Conservation (phyloP, 2,888 invertebrate genomes). For the Ophion obscuratus region DNA sequence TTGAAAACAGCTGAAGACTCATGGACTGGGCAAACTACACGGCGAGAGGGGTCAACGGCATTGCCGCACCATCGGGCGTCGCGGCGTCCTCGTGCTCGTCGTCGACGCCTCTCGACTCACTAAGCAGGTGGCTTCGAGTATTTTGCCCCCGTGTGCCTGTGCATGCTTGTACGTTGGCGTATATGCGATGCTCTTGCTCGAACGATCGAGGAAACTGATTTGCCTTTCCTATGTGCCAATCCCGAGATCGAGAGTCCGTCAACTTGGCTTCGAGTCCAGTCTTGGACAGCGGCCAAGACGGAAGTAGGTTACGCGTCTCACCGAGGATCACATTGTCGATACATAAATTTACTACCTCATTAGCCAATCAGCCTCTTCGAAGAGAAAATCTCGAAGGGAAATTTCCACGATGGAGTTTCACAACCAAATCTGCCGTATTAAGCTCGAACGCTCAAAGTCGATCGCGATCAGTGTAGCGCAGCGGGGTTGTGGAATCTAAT, state of each 20-base stretch:
- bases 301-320: slow-evolving; percentile 64
- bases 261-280: slow-evolving; percentile 26
- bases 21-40: slow-evolving; percentile 62
- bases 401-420: too few relatives aligned
- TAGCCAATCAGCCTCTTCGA: slow-evolving; percentile 5
- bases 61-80: slow-evolving; percentile 77
- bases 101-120: slow-evolving; percentile 77
- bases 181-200: slow-evolving; percentile 51
- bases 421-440: too few relatives aligned
- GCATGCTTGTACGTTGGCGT: background rate
- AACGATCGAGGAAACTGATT: slow-evolving; percentile 56
- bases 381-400: background rate
- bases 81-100: slow-evolving; percentile 65
- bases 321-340: slow-evolving; percentile 56
- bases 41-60: slow-evolving; percentile 76
- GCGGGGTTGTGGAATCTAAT: too few relatives aligned
- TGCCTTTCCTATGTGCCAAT: slow-evolving; percentile 29
- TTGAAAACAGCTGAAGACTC: slow-evolving; percentile 45
- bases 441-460: too few relatives aligned
- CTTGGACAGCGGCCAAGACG: slow-evolving; percentile 61
- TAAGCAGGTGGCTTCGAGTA: slow-evolving; percentile 69
- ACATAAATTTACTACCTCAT: slow-evolving; percentile 46
- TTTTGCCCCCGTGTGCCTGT: slow-evolving; percentile 1
- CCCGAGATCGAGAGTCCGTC: slow-evolving; percentile 56
- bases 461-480: too few relatives aligned